Conservation (phyloP, 2,797 vertebrate genomes). For the Pterois miles region DNA sequence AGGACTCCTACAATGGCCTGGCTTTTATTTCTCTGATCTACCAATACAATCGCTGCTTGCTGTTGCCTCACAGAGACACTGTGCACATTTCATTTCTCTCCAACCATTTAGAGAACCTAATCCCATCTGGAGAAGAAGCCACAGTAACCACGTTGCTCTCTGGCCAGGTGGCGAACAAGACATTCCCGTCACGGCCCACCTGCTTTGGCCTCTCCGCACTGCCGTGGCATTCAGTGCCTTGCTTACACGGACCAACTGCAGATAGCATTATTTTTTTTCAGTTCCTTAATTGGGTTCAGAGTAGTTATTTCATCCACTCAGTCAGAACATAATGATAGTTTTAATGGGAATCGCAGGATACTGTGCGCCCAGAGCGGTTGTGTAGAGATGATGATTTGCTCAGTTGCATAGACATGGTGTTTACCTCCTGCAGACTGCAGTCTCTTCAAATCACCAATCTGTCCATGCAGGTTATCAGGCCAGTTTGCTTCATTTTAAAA, state of each 20-base stretch:
- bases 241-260: conserved; percentile 41
- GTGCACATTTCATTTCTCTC: conserved; percentile 26
- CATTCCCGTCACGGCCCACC: conserved; percentile 40
- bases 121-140: conserved; percentile 64
- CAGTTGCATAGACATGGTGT: conserved; percentile 31
- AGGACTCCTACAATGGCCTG: background rate
- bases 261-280: conserved; percentile 54
- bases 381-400: conserved; percentile 51
- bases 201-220: conserved; percentile 43
- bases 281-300: conserved; percentile 53
- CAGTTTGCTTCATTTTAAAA: conserved; percentile 33
- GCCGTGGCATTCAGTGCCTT: conserved; percentile 18
- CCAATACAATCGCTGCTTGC: conserved; percentile 24
- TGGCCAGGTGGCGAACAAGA: conserved; percentile 55
- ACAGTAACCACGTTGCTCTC: conserved; percentile 39
- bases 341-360: conserved; percentile 57
- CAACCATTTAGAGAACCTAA: conserved; percentile 44
- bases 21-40: conserved; percentile 33
- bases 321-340: conserved; percentile 58
- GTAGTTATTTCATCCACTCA: conserved; percentile 56
- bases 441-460: conserved; percentile 45
- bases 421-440: conserved; percentile 35
- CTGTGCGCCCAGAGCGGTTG: conserved; percentile 23
- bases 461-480: conserved; percentile 42
- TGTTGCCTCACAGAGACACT: conserved; percentile 15